Evolutionary conservation across 2,888 invertebrate genomes (phyloP).

Genomic region (Torymus aiolomorphi): DNA sequence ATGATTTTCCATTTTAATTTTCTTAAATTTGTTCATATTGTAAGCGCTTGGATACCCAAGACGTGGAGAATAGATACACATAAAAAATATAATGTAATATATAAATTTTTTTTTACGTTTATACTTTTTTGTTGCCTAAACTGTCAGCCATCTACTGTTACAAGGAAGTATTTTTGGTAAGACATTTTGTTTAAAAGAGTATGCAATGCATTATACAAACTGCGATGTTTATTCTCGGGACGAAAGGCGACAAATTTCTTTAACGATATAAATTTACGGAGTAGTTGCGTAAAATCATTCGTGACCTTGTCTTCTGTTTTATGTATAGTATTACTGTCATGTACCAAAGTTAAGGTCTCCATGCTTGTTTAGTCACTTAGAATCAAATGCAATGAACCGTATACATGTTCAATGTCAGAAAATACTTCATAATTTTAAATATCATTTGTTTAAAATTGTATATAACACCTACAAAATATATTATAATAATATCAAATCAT

Average conservation of each 20-base stretch:
- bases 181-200: conserved; percentile 16
- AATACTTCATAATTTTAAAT: neutral
- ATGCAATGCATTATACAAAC: neutral
- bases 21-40: too few species aligned
- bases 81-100: too few species aligned
- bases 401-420: conserved; percentile 26
- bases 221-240: neutral
- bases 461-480: too few species aligned
- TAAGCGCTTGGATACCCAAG: too few species aligned
- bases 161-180: conserved; percentile 34
- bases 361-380: conserved; percentile 22
- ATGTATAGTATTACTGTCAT: conserved; percentile 35
- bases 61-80: too few species aligned
- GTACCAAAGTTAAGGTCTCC: conserved; percentile 45
- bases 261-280: conserved; percentile 41
- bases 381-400: conserved; percentile 22
- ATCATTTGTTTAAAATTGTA: too few species aligned
- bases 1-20: too few species aligned
- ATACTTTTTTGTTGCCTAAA: too few species aligned
- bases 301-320: conserved; percentile 44
- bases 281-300: conserved; percentile 43
- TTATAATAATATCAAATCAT: too few species aligned
- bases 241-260: conserved; percentile 38
- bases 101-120: too few species aligned
- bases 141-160: too few species aligned